Evolutionary conservation across 2,797 vertebrate species (phyloP).

Genomic region (Denticeps clupeoides): DNA sequence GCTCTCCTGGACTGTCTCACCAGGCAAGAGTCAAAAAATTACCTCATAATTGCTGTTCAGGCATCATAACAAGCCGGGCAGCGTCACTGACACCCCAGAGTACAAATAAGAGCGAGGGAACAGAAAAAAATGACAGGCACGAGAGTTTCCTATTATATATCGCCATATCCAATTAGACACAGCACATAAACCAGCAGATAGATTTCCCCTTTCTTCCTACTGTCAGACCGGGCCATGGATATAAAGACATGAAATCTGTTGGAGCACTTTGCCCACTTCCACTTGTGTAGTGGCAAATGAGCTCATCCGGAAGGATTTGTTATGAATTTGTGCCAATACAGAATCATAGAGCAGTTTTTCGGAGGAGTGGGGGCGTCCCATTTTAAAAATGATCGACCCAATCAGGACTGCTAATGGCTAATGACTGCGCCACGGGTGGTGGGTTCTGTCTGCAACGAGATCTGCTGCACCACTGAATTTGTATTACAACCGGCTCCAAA

Average conservation of each 20-base stretch:
- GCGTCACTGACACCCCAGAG: conserved; percentile 47
- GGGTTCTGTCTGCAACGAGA: conserved; percentile 5
- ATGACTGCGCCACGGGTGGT: conserved; percentile 22
- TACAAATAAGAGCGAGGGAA: conserved; percentile 52
- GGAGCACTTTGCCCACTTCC: conserved; percentile 47
- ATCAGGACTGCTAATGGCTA: conserved; percentile 23
- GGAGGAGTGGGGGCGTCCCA: conserved; percentile 41
- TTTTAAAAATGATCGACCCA: conserved; percentile 32
- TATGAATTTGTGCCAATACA: conserved; percentile 57
- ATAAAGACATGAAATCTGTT: conserved; percentile 57
- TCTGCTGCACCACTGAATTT: no score
- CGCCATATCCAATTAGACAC: conserved; percentile 69
- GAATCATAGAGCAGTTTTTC: conserved; percentile 57
- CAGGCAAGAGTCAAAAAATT: conserved; percentile 60
- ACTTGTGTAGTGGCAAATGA: conserved; percentile 52
- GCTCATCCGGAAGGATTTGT: conserved; percentile 62
- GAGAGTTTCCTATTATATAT: conserved; percentile 61
- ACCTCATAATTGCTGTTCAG: conserved; percentile 68
- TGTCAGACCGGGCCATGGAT: conserved; percentile 41
- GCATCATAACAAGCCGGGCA: conserved; percentile 67
- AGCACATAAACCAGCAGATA: conserved; percentile 67
- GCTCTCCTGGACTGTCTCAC: conserved; percentile 55
- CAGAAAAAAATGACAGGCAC: conserved; percentile 59
- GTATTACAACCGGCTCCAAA: no score
- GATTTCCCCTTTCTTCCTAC: conserved; percentile 50